phyloP scores from a whole-genome alignment of 2,888 invertebrate genomes.

The Muschampia plurimacula region DNA sequence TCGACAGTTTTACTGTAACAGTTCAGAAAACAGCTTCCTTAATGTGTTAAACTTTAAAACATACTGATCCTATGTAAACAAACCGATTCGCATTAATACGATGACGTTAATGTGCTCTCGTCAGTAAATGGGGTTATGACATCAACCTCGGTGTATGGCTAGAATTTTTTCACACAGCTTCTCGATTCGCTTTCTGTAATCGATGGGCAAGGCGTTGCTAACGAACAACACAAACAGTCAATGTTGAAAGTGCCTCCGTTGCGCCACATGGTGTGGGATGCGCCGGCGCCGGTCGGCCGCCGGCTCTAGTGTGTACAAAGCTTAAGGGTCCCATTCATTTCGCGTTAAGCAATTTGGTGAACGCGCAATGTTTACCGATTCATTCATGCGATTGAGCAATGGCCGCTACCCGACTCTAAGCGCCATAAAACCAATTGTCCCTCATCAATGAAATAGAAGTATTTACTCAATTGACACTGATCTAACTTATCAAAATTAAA shows the following conservation, averaged over 20 bases:
- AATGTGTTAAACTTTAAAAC: constrained; percentile 27
- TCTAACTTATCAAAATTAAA: constrained; percentile 8
- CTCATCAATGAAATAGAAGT: constrained; percentile 17
- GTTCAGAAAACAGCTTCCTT: constrained; percentile 36
- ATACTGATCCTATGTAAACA: constrained; percentile 21
- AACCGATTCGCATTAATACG: constrained; percentile 48
- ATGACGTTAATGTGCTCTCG: constrained; percentile 52
- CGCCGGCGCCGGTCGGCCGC: constrained; percentile 72
- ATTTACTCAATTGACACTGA: neutral
- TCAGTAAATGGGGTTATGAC: constrained; percentile 54
- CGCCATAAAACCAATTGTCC: constrained; percentile 53
- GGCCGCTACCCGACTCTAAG: constrained; percentile 59
- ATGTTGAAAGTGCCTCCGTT: constrained; percentile 82
- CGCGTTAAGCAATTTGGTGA: constrained; percentile 82
- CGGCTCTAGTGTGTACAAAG: constrained; percentile 65
- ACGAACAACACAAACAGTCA: constrained; percentile 73
- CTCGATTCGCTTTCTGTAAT: constrained; percentile 73
- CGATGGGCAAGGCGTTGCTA: constrained; percentile 72
- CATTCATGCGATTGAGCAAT: constrained; percentile 78
- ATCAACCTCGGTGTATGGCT: constrained; percentile 53
- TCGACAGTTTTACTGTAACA: constrained; percentile 53
- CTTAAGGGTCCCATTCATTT: constrained; percentile 81
- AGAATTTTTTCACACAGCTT: constrained; percentile 51
- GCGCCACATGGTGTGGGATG: constrained; percentile 83
- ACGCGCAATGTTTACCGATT: constrained; percentile 76